Base-by-base conservation (phyloP, 2,797 vertebrate genomes). In the Brotula barbata region DNA sequence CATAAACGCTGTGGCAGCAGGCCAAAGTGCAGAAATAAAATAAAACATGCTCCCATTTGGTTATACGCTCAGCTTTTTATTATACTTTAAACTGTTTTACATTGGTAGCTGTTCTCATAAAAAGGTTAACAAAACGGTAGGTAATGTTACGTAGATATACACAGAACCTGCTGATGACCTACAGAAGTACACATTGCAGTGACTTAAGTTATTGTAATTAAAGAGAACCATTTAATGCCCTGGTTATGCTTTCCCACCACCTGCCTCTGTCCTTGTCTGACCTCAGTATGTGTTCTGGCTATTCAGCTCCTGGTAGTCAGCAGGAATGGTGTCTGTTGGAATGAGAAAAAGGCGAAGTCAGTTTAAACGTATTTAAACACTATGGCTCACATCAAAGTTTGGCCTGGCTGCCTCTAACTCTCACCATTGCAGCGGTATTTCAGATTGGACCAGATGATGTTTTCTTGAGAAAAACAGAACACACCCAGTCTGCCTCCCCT, bases 391-490 rank as follows among this genome's bases (percentile, higher is more conserved):
- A 21, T 21, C n/a, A 11, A 34, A 23, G 19, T 43, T 5, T 37
- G 22, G 0, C 14, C 11, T 21, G 14, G 7, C 7, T 43, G 28
- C 6, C 28, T 12, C 28, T 55, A 31, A 50, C 21, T 53, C 90
- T 93, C 92, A 99, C 97, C 97, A 2, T 99, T 99, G 87, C 97
- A 99, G 47, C 97, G 95, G 21, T 98, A 99, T 76, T 95, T 98
- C 68, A 99, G 90, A 80, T 99, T 97, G 80, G 97, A 98, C 97
- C 97, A 99, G 87, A 99, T 99, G 56, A 99, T 98, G 78, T 99
- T 99, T 90, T 99, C 97, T 84, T 99, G 97, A 66, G 96, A 98
- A 90, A 99, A 99, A 87, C 97, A 99, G 93, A 99, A 99, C 77
- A 99, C 97, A 0, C 97, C 97, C 22, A 99, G 94, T 51, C 97